A percentile compares a stretch with the other conserved stretches of the same genome.
These are phyloP conservation scores for Rhizoglyphus robini DNA, from an alignment of 1,140 invertebrate genomes.

Conservation along the genomic window DNA sequence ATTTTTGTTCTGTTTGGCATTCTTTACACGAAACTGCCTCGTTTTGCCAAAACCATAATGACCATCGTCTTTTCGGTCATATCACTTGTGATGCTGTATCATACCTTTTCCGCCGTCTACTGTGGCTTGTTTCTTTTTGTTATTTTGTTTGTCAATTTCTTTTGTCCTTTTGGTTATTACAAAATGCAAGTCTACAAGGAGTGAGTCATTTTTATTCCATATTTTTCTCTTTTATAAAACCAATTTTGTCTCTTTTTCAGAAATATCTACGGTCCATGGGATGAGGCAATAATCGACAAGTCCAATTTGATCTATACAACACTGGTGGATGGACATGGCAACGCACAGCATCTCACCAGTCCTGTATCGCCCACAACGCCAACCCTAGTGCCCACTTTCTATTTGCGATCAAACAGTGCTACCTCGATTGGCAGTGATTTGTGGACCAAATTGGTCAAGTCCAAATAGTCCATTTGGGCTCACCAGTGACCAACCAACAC, in stretches of 20 bases:
- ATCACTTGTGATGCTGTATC: constrained; percentile 27
- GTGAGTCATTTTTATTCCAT: constrained; percentile 17
- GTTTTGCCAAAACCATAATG: constrained; percentile 24
- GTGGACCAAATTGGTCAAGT: background rate
- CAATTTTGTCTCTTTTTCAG: background rate
- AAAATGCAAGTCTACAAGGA: constrained; percentile 27
- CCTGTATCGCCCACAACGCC: too few species aligned
- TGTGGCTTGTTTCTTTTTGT: constrained; percentile 38
- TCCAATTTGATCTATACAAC: background rate
- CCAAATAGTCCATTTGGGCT: background rate
- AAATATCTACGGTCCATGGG: constrained; percentile 25
- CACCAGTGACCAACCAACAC: background rate
- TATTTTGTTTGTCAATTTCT: constrained; percentile 21
- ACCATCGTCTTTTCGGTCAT: constrained; percentile 1
- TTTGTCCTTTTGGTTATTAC: constrained; percentile 27
- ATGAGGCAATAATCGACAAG: constrained; percentile 27
- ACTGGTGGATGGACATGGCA: background rate
- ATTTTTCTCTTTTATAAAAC: background rate
- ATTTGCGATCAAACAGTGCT: too few species aligned
- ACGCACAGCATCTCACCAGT: background rate
- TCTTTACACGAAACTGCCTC: constrained; percentile 46
- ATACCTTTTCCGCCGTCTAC: constrained; percentile 31
- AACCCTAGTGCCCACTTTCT: too few species aligned
- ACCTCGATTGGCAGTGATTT: background rate
- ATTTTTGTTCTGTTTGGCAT: constrained; percentile 77